phyloP scores from a whole-genome alignment of 2,888 invertebrate species.

The Caenorhabditis zanzibari region DNA sequence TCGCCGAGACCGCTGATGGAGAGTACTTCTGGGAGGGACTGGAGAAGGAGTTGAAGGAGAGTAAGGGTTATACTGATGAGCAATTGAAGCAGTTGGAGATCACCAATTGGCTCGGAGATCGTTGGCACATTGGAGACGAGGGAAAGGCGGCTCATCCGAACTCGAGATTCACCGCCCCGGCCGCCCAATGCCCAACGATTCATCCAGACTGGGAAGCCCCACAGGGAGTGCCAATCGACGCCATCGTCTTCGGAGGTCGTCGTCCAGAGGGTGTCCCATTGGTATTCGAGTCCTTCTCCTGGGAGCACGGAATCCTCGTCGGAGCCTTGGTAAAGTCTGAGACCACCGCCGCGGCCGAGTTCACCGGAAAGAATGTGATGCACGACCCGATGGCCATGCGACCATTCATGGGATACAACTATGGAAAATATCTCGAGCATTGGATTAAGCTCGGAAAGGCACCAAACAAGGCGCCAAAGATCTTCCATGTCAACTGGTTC shows the following conservation, averaged over 20 bases:
- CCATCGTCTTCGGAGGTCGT: constrained; percentile 96
- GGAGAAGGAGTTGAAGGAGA: constrained; percentile 87
- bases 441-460: constrained; percentile 90
- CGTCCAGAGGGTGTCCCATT: constrained; percentile 94
- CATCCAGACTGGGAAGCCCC: constrained; percentile 91
- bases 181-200: constrained; percentile 95
- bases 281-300: constrained; percentile 93
- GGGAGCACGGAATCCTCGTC: constrained; percentile 97
- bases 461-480: constrained; percentile 89
- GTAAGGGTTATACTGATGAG: constrained; percentile 68
- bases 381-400: constrained; percentile 99
- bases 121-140: constrained; percentile 84
- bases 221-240: constrained; percentile 84
- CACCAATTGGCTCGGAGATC: constrained; percentile 89
- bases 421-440: constrained; percentile 94
- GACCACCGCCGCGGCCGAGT: constrained; percentile 97
- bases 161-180: constrained; percentile 97
- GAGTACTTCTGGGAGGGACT: constrained; percentile 99
- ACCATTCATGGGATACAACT: constrained; percentile 99
- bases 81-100: constrained; percentile 74
- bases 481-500: constrained; percentile 99
- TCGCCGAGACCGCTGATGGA: constrained; percentile 95
- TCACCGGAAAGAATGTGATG: constrained; percentile 93
- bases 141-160: constrained; percentile 94
- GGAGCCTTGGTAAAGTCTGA: constrained; percentile 97